Evolutionary conservation across 2,888 invertebrate genomes (phyloP), one percentile per base, ranked within the genome.

Genomic region (Leptinotarsa juncta): DNA sequence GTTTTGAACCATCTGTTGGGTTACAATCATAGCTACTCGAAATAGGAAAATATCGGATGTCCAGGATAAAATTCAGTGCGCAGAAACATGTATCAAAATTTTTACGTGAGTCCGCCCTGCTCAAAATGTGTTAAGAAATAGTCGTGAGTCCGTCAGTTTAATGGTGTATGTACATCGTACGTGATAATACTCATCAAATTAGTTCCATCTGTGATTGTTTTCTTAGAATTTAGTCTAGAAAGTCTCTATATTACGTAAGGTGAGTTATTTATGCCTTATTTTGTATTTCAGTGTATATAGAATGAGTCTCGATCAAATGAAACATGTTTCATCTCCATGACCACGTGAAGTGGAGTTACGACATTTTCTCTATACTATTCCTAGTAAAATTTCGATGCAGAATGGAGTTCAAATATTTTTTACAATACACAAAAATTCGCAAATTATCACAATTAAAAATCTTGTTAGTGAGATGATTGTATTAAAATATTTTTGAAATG

Each of bases 41-140:
- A 20, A 20, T 66, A 48, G 18, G 42, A 66, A 66, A 66, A 66
- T 66, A 66, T 66, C 42, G 65, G 49, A 66, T 66, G 66, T 48
- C 49, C 18, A 42, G 66, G 48, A 66, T 18, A 66, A 66, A 48
- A 48, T 66, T 66, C 42, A 66, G 49, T 66, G 18, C 49, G 48
- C 48, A 66, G 66, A 66, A 66, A 48, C 16, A 20, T 10, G 66
- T 66, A 66, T 65, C 18, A 15, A 65, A 65, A 26, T 42, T 66
- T 66, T 66, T 49, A 66, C 66, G 32, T 65, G n/a, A 50, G 16
- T 50, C 16, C 50, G 50, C 16, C 50, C 4, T 50, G 50, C 50
- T 50, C 50, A 50, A 16, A 65, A 32, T 65, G 65, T 65, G 42
- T 65, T 65, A 16, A 65, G 23, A 65, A 65, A 65, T 65, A 14